Evolutionary conservation across 1,140 invertebrate genomes (phyloP), one percentile per base, ranked within the genome.

Genomic region (Sesamia nonagrioides): DNA sequence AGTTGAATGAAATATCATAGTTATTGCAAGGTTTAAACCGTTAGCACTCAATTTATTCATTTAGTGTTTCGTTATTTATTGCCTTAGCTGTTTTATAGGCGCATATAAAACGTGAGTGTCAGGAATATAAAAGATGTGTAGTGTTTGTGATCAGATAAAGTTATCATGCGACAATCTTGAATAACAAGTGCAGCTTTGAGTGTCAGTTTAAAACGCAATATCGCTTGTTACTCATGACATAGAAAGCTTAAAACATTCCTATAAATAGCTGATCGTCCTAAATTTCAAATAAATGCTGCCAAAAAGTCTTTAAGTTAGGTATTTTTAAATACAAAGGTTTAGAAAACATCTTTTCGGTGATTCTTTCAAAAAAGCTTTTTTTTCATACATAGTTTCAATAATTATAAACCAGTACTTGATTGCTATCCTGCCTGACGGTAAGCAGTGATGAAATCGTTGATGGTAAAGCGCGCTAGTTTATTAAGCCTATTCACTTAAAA

Each of bases 21-120:
- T 60, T 60, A 60, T 66, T 42, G 61, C 42, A 8, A 21, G 33
- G 33, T 61, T 61, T 37, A n/a, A 42, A 66, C 60, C 37, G 37
- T 66, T 66, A 66, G 5, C 17, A 66, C 17, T 13, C 42, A 66
- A 66, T 42, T 66, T 66, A 66, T 66, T 66, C 61, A 42, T 42
- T 66, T 42, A 66, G 42, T 66, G 61, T 66, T 33, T 50, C 66
- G 66, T 33, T 69, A 35, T 68, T 69, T 48, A 69, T 69, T 69
- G 42, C 27, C 13, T 50, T 50, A 50, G 45, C 45, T n/a, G n/a
- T 40, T 66, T 66, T 66, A 45, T 17, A 11, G 18, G 37, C 37
- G 1, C 9, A 66, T 42, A 66, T 66, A 66, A 60, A 66, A 69
- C 17, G 11, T 21, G 27, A 69, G 66, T 42, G 61, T 69, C 66